Conservation (phyloP, 2,888 invertebrate species). For the Cephus sareptanus region DNA sequence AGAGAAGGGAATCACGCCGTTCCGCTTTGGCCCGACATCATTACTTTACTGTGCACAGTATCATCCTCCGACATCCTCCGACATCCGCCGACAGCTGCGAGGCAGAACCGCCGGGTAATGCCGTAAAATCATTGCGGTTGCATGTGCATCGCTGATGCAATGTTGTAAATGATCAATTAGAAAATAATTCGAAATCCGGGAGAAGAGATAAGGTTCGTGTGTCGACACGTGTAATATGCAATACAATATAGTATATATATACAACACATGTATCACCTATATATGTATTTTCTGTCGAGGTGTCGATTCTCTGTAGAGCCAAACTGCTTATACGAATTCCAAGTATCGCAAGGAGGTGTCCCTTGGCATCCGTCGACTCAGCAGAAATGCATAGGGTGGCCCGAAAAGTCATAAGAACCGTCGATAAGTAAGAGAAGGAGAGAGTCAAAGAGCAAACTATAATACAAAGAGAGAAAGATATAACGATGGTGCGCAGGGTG, state of each 20-base stretch:
- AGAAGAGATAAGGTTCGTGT: neutral
- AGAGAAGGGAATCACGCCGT: neutral
- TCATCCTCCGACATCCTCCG: neutral
- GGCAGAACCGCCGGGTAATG: neutral
- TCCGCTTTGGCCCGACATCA: neutral
- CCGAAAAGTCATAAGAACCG: too few relatives aligned
- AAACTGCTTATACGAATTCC: neutral
- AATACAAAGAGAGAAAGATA: neutral
- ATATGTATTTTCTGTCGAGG: neutral
- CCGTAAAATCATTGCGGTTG: conserved; percentile 2
- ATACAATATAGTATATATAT: neutral
- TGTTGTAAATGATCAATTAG: conserved; percentile 10
- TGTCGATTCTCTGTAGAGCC: neutral
- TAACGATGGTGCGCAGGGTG: neutral
- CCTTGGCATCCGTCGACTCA: neutral
- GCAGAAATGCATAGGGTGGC: neutral
- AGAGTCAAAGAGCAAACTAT: neutral
- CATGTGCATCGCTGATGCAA: neutral
- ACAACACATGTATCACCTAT: neutral
- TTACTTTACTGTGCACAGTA: neutral
- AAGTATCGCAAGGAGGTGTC: neutral
- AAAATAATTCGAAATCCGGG: neutral
- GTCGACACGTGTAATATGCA: conserved; percentile 1
- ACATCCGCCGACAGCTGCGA: neutral
- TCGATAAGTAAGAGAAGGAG: neutral